Percentiles rank a stretch among this genome's conserved stretches.
These are phyloP conservation scores for Atherinosoma microstoma DNA, from an alignment of 2,797 vertebrate species.

Conservation along the genomic window DNA sequence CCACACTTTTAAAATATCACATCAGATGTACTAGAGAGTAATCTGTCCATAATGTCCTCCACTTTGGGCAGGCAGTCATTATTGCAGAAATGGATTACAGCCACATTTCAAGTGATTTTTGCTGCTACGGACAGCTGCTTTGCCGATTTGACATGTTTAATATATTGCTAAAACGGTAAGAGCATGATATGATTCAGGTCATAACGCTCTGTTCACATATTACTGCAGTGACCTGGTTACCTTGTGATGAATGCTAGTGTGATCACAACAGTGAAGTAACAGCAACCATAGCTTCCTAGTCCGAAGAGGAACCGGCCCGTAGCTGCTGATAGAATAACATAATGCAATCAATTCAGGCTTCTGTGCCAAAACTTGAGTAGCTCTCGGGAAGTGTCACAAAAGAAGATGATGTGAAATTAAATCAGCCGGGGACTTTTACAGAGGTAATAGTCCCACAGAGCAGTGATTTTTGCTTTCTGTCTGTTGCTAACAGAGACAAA, in stretches of 20 bases:
- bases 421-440: neutral
- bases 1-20: conserved; percentile 29
- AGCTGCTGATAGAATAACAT: conserved; percentile 2
- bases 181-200: conserved; percentile 11
- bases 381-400: neutral
- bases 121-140: conserved; percentile 25
- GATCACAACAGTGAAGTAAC: neutral
- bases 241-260: conserved; percentile 1
- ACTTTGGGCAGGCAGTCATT: conserved; percentile 49
- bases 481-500: neutral
- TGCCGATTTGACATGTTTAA: conserved; percentile 28
- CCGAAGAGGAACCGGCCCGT: neutral
- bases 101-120: conserved; percentile 43
- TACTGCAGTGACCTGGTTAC: conserved; percentile 11
- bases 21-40: conserved; percentile 45
- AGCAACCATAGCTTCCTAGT: neutral
- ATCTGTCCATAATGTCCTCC: conserved; percentile 47
- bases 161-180: conserved; percentile 24
- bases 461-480: neutral
- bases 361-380: neutral
- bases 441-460: neutral
- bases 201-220: neutral
- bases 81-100: conserved; percentile 58
- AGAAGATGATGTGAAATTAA: fast-evolving
- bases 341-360: neutral